phyloP scores from a whole-genome alignment of 2,888 invertebrate species.

The Acrobasis repandana region DNA sequence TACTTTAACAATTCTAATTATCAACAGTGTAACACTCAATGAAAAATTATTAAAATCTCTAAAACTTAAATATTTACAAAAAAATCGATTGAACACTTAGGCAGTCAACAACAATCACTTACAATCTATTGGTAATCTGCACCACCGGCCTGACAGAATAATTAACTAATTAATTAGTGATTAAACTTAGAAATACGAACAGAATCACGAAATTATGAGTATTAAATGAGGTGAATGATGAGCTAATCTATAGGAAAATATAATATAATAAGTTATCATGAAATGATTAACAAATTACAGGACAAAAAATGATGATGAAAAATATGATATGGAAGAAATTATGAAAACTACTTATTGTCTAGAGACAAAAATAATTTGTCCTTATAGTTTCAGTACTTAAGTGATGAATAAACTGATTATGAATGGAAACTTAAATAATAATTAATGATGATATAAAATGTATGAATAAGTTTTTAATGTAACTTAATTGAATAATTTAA shows the following conservation, averaged over 20 bases:
- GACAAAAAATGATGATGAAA: too few relatives aligned
- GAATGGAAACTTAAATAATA: too few relatives aligned
- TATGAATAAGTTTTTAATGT: too few relatives aligned
- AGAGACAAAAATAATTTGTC: too few relatives aligned
- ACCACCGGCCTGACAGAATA: conserved; percentile 75
- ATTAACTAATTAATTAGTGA: conserved; percentile 33
- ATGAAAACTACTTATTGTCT: too few relatives aligned
- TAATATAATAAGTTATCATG: background rate
- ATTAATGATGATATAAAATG: too few relatives aligned
- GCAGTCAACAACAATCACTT: conserved; percentile 60
- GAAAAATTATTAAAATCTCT: conserved; percentile 19
- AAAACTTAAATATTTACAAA: conserved; percentile 31
- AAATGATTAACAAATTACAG: too few relatives aligned
- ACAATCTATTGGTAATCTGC: conserved; percentile 79
- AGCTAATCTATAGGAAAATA: background rate
- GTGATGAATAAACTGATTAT: too few relatives aligned
- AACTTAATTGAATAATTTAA: too few relatives aligned
- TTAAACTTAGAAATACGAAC: background rate
- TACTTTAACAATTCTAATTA: background rate
- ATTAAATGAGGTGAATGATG: background rate
- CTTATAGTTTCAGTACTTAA: too few relatives aligned
- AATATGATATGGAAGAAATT: too few relatives aligned
- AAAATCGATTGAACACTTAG: conserved; percentile 65
- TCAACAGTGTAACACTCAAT: conserved; percentile 20
- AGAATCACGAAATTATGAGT: background rate